Conservation (phyloP, 2,113 vertebrate genomes). For the Myrmophylax atrothorax region DNA sequence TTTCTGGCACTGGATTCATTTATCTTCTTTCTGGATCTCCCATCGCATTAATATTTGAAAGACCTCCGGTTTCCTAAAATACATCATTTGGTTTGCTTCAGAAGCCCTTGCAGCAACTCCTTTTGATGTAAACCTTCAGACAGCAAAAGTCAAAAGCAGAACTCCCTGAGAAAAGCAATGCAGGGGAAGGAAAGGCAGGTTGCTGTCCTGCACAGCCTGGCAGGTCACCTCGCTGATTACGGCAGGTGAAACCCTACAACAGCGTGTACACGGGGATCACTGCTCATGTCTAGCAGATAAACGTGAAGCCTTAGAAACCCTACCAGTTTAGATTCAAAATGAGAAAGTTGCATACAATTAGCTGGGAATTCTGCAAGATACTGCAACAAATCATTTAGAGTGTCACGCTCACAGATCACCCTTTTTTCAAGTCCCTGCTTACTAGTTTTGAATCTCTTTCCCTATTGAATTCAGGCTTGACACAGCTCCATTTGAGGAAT, state of each 20-base stretch:
- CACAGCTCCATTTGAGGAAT: neutral
- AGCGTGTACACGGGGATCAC: accelerated
- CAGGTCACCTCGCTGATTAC: neutral
- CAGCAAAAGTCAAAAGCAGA: neutral
- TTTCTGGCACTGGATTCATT: neutral
- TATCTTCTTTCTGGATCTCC: neutral
- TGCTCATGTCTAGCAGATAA: neutral
- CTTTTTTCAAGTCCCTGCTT: neutral
- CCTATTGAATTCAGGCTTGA: neutral
- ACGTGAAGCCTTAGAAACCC: neutral
- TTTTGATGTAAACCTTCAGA: neutral
- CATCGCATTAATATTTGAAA: neutral
- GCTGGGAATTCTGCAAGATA: neutral
- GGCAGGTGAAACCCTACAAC: neutral
- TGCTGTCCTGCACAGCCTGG: neutral
- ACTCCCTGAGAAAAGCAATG: neutral
- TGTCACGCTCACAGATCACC: neutral
- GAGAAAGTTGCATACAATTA: neutral
- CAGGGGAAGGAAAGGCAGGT: neutral
- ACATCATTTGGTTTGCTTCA: neutral
- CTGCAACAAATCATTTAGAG: neutral
- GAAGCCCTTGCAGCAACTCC: neutral
- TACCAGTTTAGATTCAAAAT: neutral
- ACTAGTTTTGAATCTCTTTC: neutral
- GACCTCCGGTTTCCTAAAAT: constrained; percentile 4